Percentiles rank a stretch among this genome's conserved stretches.
Conservation (phyloP, 2,113 vertebrate species). For the Pontoporia blainvillei region DNA sequence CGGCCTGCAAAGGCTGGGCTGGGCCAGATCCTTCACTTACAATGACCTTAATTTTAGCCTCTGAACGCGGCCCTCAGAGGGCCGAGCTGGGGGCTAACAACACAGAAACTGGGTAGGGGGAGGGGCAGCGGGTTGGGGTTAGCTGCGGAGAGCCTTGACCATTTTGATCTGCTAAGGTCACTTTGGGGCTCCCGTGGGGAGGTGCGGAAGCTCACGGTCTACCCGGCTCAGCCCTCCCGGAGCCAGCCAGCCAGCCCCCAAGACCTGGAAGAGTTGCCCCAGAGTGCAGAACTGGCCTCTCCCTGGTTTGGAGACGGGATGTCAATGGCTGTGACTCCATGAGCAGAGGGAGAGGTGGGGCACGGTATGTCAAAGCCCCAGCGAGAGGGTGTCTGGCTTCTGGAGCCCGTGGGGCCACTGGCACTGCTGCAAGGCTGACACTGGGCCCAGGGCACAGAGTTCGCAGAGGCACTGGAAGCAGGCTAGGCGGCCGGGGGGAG, state of each 20-base stretch:
- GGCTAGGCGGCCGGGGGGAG: neutral
- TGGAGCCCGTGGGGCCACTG: neutral
- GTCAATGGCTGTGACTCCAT: neutral
- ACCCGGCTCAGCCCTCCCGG: neutral
- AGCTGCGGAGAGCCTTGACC: constrained; percentile 52
- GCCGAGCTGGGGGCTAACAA: constrained; percentile 51
- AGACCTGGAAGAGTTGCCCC: neutral
- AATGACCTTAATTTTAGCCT: constrained; percentile 86
- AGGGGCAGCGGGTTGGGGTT: neutral
- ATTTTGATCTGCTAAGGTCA: constrained; percentile 63
- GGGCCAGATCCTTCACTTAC: constrained; percentile 76
- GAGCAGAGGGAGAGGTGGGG: neutral
- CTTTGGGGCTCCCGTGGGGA: constrained; percentile 38
- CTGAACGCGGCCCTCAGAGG: constrained; percentile 70
- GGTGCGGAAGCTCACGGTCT: neutral
- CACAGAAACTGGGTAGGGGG: constrained; percentile 20
- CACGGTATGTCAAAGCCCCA: neutral
- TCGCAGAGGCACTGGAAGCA: neutral
- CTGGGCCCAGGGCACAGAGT: neutral
- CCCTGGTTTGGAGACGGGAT: neutral
- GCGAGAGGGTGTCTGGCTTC: neutral
- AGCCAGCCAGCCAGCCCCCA: neutral
- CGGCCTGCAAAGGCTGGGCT: constrained; percentile 71
- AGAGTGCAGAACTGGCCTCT: neutral
- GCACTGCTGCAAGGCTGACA: neutral